Evolutionary conservation across 1,140 invertebrate genomes (phyloP).

Genomic region (Neodiprion pinetum): DNA sequence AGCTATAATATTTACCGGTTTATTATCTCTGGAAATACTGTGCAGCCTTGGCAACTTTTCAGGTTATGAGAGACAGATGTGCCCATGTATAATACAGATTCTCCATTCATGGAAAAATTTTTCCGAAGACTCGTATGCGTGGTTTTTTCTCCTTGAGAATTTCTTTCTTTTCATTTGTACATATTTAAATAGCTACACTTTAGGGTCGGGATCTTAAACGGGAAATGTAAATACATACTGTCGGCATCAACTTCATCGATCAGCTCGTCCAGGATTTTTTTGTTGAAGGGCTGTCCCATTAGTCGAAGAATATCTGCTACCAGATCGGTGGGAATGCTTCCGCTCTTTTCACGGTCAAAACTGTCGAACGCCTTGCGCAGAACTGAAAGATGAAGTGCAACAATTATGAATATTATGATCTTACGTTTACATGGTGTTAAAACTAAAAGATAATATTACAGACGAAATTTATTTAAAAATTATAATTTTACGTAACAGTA

Average conservation of each 20-base stretch:
- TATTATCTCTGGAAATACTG: too few relatives aligned
- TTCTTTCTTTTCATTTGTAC: too few relatives aligned
- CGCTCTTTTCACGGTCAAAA: slow-evolving; percentile 93
- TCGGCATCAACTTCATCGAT: slow-evolving; percentile 96
- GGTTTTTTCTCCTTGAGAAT: too few relatives aligned
- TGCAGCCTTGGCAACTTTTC: too few relatives aligned
- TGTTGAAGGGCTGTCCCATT: slow-evolving; percentile 96
- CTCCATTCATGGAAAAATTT: too few relatives aligned
- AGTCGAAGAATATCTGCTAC: slow-evolving; percentile 92
- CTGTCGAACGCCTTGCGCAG: slow-evolving; percentile 95
- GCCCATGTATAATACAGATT: too few relatives aligned
- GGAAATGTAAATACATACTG: slow-evolving; percentile 71
- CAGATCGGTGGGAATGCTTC: slow-evolving; percentile 93
- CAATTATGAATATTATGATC: slow-evolving; percentile 14
- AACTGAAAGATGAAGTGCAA: slow-evolving; percentile 67
- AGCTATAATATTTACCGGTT: too few relatives aligned
- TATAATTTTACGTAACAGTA: neutral
- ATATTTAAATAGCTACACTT: neutral
- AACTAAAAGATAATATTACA: slow-evolving; percentile 8
- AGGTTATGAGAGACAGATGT: too few relatives aligned
- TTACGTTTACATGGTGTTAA: slow-evolving; percentile 4
- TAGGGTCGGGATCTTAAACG: neutral
- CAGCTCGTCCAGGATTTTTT: slow-evolving; percentile 91
- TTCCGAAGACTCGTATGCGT: too few relatives aligned
- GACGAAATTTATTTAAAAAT: neutral